A percentile compares a stretch with the other conserved stretches of the same genome.
Conservation (phyloP, 2,797 vertebrate species). For the Podargus strigoides region DNA sequence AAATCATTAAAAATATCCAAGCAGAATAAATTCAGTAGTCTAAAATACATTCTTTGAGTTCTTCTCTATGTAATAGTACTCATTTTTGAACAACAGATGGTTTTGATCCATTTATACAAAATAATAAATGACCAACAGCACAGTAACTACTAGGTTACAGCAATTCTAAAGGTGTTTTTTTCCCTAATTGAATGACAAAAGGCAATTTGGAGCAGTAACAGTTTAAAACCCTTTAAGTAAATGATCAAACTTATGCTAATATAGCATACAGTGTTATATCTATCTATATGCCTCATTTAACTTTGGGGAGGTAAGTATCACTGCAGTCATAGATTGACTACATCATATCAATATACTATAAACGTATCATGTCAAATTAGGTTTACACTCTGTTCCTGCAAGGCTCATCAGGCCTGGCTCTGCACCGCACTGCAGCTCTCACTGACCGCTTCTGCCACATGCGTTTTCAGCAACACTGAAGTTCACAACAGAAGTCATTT, state of each 20-base stretch:
- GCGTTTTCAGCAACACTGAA: neutral
- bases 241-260: neutral
- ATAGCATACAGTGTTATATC: neutral
- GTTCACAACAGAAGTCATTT: neutral
- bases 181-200: neutral
- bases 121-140: neutral
- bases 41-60: neutral
- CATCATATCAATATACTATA: neutral
- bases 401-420: neutral
- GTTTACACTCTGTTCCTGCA: neutral
- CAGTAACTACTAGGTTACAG: neutral
- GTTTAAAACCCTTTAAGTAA: neutral
- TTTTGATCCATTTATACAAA: neutral
- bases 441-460: neutral
- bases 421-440: neutral
- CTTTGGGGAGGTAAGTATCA: neutral
- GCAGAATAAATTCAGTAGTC: neutral
- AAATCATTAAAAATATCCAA: neutral
- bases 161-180: neutral
- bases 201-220: neutral
- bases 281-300: neutral
- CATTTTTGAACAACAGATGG: neutral
- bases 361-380: neutral
- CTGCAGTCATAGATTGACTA: neutral
- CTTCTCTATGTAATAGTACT: neutral